A percentile compares a stretch with the other conserved stretches of the same genome.
Conservation (phyloP, 2,113 vertebrate species). For the Lipophrys pholis region DNA sequence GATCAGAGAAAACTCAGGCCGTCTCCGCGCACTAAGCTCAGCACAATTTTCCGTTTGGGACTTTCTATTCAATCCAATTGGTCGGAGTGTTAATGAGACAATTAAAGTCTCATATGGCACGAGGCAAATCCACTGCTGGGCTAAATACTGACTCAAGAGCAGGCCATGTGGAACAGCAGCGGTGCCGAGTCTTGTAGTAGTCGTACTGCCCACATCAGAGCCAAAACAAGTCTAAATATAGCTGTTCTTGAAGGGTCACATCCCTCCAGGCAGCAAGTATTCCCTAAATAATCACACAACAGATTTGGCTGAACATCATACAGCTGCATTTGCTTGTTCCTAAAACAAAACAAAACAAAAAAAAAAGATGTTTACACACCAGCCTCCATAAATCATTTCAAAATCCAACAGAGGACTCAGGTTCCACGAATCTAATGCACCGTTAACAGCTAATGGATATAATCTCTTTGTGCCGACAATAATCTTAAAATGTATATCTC, state of each 20-base stretch:
- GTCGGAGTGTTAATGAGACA: slow-evolving; percentile 36
- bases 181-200: slow-evolving; percentile 27
- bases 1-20: slow-evolving; percentile 6
- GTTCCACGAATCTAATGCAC: slow-evolving; percentile 13
- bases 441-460: slow-evolving; percentile 8
- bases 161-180: slow-evolving; percentile 35
- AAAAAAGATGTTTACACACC: slow-evolving; percentile 17
- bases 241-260: slow-evolving; percentile 49
- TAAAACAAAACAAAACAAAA: not conserved
- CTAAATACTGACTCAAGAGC: slow-evolving; percentile 33
- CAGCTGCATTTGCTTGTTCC: slow-evolving; percentile 44
- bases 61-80: slow-evolving; percentile 52
- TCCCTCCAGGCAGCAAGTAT: slow-evolving; percentile 33
- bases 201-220: slow-evolving; percentile 44
- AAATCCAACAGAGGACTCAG: slow-evolving; percentile 4
- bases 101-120: slow-evolving; percentile 17
- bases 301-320: slow-evolving; percentile 44
- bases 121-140: slow-evolving; percentile 40
- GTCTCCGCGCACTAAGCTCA: slow-evolving; percentile 36
- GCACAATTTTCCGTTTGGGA: slow-evolving; percentile 34
- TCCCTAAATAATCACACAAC: slow-evolving; percentile 40
- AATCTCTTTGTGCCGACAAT: slow-evolving; percentile 32
- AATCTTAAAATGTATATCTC: slow-evolving; percentile 13
- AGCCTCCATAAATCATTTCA: slow-evolving; percentile 21
- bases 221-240: slow-evolving; percentile 55